phyloP scores from a whole-genome alignment of 2,113 vertebrate species.

The Ellobius talpinus region DNA sequence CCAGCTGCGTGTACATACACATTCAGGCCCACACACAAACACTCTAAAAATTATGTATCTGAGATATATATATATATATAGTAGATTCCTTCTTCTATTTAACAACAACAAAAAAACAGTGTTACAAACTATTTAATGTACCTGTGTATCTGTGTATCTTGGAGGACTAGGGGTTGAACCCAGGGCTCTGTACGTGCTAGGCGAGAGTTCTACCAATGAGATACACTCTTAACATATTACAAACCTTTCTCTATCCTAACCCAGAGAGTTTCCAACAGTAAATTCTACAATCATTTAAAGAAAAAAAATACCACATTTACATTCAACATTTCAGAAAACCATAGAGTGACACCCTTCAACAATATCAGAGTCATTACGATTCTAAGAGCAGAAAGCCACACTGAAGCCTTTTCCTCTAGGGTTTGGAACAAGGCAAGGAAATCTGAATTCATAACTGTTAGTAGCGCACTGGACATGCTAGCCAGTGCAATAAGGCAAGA shows the following conservation, averaged over 20 bases:
- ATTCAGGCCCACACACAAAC: too few species aligned
- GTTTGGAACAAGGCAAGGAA: background rate
- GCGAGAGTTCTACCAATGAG: background rate
- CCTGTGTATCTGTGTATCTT: background rate
- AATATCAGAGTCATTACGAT: background rate
- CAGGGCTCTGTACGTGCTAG: background rate
- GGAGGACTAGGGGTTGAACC: background rate
- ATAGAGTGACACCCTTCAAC: background rate
- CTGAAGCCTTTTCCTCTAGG: background rate
- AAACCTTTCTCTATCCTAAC: background rate
- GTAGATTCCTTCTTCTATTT: background rate
- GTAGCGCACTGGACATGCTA: background rate
- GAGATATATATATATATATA: too few species aligned
- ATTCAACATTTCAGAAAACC: conserved; percentile 15
- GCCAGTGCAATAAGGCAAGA: background rate
- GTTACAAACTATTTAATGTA: background rate
- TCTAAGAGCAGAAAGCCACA: background rate
- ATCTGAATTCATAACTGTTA: background rate
- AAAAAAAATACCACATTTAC: background rate
- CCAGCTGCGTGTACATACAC: background rate
- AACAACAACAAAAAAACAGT: background rate
- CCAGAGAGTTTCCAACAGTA: background rate
- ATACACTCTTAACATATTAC: background rate
- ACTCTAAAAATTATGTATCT: too few species aligned
- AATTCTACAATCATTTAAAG: conserved; percentile 29